Conservation (phyloP, 2,888 invertebrate species). For the Phortica okadai region DNA sequence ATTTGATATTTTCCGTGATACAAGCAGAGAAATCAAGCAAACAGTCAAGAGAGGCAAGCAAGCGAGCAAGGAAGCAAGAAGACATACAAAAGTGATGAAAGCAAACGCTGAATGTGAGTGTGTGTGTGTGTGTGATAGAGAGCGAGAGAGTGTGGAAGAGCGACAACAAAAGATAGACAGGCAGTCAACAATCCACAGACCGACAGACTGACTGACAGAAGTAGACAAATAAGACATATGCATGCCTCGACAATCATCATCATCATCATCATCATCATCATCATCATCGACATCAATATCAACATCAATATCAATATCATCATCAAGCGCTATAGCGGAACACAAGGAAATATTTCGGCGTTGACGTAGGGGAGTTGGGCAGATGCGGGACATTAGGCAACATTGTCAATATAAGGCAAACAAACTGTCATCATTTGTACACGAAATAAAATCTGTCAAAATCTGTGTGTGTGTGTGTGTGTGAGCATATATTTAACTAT, state of each 20-base stretch:
- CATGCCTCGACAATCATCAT: conserved; percentile 29
- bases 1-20: conserved; percentile 72
- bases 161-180: background rate
- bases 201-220: conserved; percentile 33
- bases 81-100: conserved; percentile 24
- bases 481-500: conserved; percentile 2
- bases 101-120: conserved; percentile 40
- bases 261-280: background rate
- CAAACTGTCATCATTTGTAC: background rate
- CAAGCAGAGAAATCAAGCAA: conserved; percentile 67
- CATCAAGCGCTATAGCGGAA: background rate
- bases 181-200: background rate
- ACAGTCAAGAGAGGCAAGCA: conserved; percentile 44
- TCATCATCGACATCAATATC: background rate
- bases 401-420: background rate
- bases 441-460: background rate
- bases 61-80: background rate
- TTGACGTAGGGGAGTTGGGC: background rate
- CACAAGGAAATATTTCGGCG: background rate
- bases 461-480: background rate
- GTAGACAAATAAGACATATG: conserved; percentile 40
- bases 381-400: background rate
- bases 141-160: conserved; percentile 45
- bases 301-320: conserved; percentile 9
- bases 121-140: conserved; percentile 51